phyloP scores from a whole-genome alignment of 2,797 vertebrate genomes.

The Pteronotus mesoamericanus region DNA sequence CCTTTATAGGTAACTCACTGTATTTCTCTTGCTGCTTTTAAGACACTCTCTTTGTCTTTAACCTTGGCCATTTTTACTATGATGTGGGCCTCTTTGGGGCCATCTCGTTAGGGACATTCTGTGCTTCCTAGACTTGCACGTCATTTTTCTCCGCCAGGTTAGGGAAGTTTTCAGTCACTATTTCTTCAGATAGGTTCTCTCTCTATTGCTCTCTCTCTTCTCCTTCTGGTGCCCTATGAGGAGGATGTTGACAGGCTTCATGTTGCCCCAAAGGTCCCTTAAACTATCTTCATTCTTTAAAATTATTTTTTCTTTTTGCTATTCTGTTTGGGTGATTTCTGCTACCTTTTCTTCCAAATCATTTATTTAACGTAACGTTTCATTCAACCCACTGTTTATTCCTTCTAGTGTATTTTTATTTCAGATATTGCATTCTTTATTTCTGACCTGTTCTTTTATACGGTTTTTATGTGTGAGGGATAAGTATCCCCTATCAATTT shows the following conservation, averaged over 20 bases:
- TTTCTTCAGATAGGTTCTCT: neutral
- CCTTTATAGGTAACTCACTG: neutral
- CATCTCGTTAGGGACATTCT: neutral
- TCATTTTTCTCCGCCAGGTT: neutral
- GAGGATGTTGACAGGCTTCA: neutral
- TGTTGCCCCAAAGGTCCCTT: neutral
- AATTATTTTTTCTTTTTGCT: neutral
- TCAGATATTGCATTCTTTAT: neutral
- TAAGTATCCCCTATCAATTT: neutral
- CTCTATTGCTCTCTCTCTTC: neutral
- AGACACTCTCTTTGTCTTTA: neutral
- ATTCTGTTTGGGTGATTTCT: neutral
- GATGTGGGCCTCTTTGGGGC: neutral
- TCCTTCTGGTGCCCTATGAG: neutral
- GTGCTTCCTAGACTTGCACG: neutral
- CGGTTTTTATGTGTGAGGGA: neutral
- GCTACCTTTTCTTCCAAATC: neutral
- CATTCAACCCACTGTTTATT: neutral
- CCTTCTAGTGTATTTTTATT: neutral
- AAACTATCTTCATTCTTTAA: neutral
- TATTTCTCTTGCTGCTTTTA: neutral
- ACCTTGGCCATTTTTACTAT: neutral
- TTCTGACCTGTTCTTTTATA: neutral
- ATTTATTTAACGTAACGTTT: neutral
- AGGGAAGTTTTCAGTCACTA: neutral